A percentile compares a stretch with the other conserved stretches of the same genome.
Evolutionary conservation across 2,113 vertebrate genomes (phyloP).

Genomic region (Scomber scombrus): DNA sequence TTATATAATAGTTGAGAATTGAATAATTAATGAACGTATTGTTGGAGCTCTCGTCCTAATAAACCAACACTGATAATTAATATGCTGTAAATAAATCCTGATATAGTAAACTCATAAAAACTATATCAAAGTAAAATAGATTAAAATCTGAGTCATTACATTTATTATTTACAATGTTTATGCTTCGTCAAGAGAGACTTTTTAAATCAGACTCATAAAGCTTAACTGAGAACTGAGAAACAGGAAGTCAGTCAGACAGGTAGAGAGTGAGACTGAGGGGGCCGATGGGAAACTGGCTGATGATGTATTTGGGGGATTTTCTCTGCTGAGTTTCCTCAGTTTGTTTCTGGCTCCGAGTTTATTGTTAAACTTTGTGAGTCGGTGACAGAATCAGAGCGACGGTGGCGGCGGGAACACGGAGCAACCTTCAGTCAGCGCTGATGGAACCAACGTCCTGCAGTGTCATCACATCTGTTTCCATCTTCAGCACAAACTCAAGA

Average conservation of each 20-base stretch:
- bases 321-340: slow-evolving; percentile 9
- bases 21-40: no score
- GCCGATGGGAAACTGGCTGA: slow-evolving; percentile 38
- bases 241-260: slow-evolving; percentile 44
- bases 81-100: no score
- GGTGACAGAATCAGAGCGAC: slow-evolving; percentile 19
- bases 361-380: slow-evolving; percentile 16
- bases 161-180: neutral
- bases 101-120: no score
- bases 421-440: slow-evolving; percentile 17
- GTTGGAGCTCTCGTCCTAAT: no score
- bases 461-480: neutral
- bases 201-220: no score
- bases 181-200: neutral
- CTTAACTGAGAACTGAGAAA: neutral
- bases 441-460: slow-evolving; percentile 8
- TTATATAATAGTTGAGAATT: no score
- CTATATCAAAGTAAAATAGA: no score
- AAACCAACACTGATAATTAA: no score
- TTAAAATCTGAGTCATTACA: no score
- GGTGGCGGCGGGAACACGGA: slow-evolving; percentile 20
- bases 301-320: slow-evolving; percentile 47
- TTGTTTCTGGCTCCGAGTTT: neutral
- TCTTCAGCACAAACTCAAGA: no score
- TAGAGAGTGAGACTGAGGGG: neutral